These are phyloP conservation scores for Peromyscus aztecus DNA, from an alignment of 2,797 vertebrate species.

Conservation along the genomic window DNA sequence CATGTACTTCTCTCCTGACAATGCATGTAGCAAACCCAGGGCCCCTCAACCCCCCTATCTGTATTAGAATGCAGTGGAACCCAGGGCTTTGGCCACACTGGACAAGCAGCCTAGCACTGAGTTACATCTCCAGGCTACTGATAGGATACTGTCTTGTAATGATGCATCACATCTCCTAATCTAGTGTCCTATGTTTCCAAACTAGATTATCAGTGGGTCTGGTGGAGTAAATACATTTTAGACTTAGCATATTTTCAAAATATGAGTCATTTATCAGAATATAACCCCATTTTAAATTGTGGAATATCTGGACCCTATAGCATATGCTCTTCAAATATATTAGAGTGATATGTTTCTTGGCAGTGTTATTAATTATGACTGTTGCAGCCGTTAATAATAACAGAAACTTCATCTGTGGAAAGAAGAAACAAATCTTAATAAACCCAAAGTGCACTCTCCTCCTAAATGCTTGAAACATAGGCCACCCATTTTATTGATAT, in stretches of 20 bases:
- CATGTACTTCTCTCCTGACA: neutral
- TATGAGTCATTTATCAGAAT: neutral
- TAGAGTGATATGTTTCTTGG: slow-evolving; percentile 27
- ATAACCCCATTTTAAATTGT: neutral
- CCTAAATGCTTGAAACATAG: neutral
- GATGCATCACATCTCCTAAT: neutral
- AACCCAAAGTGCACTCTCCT: neutral
- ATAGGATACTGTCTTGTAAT: neutral
- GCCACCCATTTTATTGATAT: neutral
- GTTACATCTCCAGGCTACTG: neutral
- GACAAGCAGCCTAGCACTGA: neutral
- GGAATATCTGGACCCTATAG: neutral
- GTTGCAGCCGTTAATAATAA: slow-evolving; percentile 20
- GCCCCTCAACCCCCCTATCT: neutral
- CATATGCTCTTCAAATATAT: slow-evolving; percentile 43
- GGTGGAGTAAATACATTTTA: neutral
- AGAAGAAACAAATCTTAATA: slow-evolving; percentile 19
- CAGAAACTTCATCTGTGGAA: slow-evolving; percentile 46
- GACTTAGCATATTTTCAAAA: neutral
- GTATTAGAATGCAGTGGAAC: neutral
- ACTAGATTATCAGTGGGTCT: neutral
- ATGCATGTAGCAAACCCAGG: neutral
- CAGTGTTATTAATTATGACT: slow-evolving; percentile 28
- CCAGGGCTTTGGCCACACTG: neutral
- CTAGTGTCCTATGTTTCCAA: neutral